These are phyloP conservation scores for Pomatostomus ruficeps DNA, from an alignment of 2,113 vertebrate species.

Conservation along the genomic window DNA sequence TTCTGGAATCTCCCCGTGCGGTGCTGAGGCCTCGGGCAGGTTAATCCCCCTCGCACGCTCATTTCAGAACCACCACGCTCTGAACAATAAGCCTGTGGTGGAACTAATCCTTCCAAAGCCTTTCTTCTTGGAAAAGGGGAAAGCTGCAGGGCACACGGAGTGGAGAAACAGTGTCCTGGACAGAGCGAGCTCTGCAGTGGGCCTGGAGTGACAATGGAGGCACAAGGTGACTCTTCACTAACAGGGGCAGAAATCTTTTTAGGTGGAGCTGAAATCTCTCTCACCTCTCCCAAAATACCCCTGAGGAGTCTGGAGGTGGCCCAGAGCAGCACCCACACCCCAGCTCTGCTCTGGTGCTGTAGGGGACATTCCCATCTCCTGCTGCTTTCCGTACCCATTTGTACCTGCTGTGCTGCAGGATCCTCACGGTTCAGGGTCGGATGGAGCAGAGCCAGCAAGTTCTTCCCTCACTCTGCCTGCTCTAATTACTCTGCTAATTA, in stretches of 20 bases:
- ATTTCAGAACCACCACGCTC: not conserved
- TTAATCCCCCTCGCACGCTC: not conserved
- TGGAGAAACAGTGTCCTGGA: not conserved
- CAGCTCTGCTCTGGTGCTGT: not conserved
- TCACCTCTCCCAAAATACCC: not conserved
- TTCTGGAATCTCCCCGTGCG: not conserved
- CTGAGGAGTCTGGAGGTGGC: not conserved
- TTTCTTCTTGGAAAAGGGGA: not conserved
- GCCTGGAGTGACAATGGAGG: not conserved
- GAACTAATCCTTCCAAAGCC: slow-evolving; percentile 2
- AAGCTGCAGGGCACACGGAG: not conserved
- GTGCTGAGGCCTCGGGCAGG: not conserved
- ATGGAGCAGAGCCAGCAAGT: not conserved
- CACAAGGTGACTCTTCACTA: not conserved
- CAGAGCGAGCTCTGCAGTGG: not conserved
- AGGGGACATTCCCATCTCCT: not conserved
- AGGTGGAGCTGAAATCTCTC: not conserved
- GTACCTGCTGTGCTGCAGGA: not conserved
- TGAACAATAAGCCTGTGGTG: not conserved
- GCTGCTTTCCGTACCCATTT: not conserved
- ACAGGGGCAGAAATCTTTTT: not conserved
- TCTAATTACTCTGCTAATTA: not conserved
- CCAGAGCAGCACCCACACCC: not conserved
- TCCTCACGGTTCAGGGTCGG: not conserved
- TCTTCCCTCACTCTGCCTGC: not conserved